phyloP scores from a whole-genome alignment of 2,113 vertebrate species.

The Synchiropus splendidus region DNA sequence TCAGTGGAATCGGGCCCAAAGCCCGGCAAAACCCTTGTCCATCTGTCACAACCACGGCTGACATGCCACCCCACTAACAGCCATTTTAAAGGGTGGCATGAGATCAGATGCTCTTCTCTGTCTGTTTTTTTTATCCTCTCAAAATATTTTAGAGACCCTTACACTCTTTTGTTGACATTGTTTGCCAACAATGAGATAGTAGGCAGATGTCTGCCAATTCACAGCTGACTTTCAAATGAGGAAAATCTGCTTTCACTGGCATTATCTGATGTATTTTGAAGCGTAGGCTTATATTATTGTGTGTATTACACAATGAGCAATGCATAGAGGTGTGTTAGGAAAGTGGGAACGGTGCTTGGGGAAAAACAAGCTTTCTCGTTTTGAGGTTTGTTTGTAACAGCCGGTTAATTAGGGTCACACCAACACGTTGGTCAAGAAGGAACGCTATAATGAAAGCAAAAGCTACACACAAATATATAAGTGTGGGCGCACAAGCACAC shows the following conservation, averaged over 20 bases:
- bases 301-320: too few relatives aligned
- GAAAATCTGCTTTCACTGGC: too few relatives aligned
- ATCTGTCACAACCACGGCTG: slow-evolving; percentile 30
- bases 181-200: too few relatives aligned
- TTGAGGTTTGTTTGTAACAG: too few relatives aligned
- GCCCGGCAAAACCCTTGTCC: slow-evolving; percentile 27
- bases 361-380: too few relatives aligned
- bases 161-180: background rate
- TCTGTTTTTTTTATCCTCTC: background rate
- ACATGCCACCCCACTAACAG: slow-evolving; percentile 14
- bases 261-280: too few relatives aligned
- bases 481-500: slow-evolving; percentile 3
- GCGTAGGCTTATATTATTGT: too few relatives aligned
- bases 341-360: too few relatives aligned
- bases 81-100: slow-evolving; percentile 16
- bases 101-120: slow-evolving; percentile 1
- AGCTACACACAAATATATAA: slow-evolving; percentile 3
- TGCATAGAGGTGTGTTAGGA: too few relatives aligned
- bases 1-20: slow-evolving; percentile 38
- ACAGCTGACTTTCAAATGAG: background rate
- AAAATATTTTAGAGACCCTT: background rate
- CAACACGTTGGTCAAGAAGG: slow-evolving; percentile 7
- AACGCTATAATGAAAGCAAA: slow-evolving; percentile 3
- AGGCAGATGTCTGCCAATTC: background rate
- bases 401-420: slow-evolving; percentile 2